Evolutionary conservation across 1,140 invertebrate genomes (phyloP), one percentile per base, ranked within the genome.

Genomic region (Camponotus pennsylvanicus): DNA sequence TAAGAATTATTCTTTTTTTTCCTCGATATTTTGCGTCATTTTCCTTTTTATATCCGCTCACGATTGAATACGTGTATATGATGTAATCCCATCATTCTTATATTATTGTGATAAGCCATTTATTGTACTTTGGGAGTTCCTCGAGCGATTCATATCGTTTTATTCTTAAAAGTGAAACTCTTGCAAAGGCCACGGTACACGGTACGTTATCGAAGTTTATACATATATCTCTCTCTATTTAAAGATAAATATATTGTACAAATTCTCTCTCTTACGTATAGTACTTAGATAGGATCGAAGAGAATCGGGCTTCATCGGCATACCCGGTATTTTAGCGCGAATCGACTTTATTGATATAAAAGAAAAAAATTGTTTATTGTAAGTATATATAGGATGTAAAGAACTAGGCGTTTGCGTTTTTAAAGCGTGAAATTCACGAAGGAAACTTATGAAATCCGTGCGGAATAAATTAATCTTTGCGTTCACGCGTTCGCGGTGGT

Each of bases 191-290:
- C 45, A 57, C 63, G 34, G 0, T 80, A 69, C n/a, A 49, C 11
- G 59, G 15, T 52, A 67, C 37, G 52, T 57, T 71, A 70, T 70
- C 49, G 21, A 71, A 42, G 34, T 80, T 80, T 21, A 27, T 27
- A 27, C 27, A 27, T 27, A 27, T 27, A 49, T 80, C 67, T 66
- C 15, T 66, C 18, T 66, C 61, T 80, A 80, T 80, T 80, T 80
- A 80, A 80, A 71, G 3, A 70, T 71, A 80, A 71, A 80, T 57
- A 79, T 79, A 80, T 80, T 71, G 78, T 80, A 80, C 66, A 80
- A 80, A 80, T 80, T 80, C 70, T 52, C 49, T 52, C 49, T 52
- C 49, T 80, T 80, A 45, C 59, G 52, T 80, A 71, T 80, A 80
- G 77, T 80, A 80, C 78, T 80, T 79, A 80, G 64, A 80, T 79